A percentile compares a stretch with the other conserved stretches of the same genome.
Evolutionary conservation across 64 coral and sea anemone genomes (phyloP).

Genomic region (Stichodactyla mertensii): DNA sequence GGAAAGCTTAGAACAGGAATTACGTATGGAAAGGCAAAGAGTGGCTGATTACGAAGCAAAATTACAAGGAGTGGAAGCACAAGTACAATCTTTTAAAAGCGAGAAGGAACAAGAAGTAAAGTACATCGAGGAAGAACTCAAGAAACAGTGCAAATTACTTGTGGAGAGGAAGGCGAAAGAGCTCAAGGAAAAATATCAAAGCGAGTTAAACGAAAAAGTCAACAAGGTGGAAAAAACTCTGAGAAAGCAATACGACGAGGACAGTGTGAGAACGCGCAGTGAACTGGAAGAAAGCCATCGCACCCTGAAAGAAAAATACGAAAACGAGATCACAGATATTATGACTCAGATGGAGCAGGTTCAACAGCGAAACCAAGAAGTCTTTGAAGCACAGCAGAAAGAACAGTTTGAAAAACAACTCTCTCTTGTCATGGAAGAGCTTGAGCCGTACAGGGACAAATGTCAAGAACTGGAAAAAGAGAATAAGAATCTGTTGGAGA

Average conservation of each 20-base stretch:
- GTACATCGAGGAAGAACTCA: slow-evolving; percentile 70
- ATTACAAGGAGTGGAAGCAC: slow-evolving; percentile 70
- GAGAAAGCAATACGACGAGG: slow-evolving; percentile 84
- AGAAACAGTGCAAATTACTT: slow-evolving; percentile 71
- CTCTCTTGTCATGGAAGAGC: slow-evolving; percentile 77
- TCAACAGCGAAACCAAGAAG: slow-evolving; percentile 81
- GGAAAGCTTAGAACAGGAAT: slow-evolving; percentile 69
- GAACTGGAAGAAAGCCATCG: slow-evolving; percentile 82
- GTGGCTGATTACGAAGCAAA: slow-evolving; percentile 67
- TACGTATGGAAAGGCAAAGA: slow-evolving; percentile 76
- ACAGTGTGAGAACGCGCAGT: slow-evolving; percentile 58
- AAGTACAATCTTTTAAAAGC: slow-evolving; percentile 79
- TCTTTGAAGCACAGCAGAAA: slow-evolving; percentile 86
- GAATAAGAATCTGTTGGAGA: slow-evolving; percentile 71
- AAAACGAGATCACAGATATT: slow-evolving; percentile 84
- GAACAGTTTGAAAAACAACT: slow-evolving; percentile 85
- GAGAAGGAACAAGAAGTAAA: slow-evolving; percentile 93
- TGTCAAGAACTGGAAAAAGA: slow-evolving; percentile 79
- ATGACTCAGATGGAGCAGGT: slow-evolving; percentile 90
- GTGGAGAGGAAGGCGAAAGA: slow-evolving; percentile 88
- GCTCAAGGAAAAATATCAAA: slow-evolving; percentile 87
- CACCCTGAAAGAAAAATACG: slow-evolving; percentile 93
- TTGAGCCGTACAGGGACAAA: slow-evolving; percentile 77
- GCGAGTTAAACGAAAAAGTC: slow-evolving; percentile 87
- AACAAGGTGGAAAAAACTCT: slow-evolving; percentile 80